Evolutionary conservation across 2,888 invertebrate genomes (phyloP).

Genomic region (Dinocampus coccinellae): DNA sequence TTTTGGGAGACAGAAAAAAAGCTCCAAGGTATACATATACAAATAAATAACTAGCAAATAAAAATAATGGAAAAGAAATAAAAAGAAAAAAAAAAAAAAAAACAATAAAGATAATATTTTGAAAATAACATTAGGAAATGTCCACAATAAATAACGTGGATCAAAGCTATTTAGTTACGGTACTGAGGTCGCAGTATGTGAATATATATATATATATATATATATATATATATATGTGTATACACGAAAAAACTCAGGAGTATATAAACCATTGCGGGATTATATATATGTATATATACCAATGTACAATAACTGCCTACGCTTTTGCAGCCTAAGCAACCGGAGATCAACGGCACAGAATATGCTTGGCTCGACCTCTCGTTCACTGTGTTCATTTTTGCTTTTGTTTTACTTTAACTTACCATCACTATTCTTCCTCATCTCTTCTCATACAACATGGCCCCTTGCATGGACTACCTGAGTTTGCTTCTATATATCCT

Average conservation of each 20-base stretch:
- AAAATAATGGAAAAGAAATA: constrained; percentile 14
- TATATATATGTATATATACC: not conserved
- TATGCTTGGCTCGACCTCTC: constrained; percentile 27
- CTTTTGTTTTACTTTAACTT: constrained; percentile 22
- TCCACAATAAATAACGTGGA: not conserved
- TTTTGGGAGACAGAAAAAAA: constrained; percentile 98
- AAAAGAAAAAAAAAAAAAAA: not conserved
- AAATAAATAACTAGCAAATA: not conserved
- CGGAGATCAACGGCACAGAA: constrained; percentile 21
- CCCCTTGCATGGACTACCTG: constrained; percentile 11
- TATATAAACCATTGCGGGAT: not conserved
- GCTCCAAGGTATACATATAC: constrained; percentile 80
- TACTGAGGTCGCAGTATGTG: not conserved
- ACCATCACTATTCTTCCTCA: constrained; percentile 13
- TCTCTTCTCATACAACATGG: constrained; percentile 7
- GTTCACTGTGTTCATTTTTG: constrained; percentile 16
- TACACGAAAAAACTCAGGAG: not conserved
- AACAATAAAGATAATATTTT: not conserved
- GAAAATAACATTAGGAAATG: not conserved
- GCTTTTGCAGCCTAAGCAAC: constrained; percentile 15
- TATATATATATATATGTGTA: not conserved
- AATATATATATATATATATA: not conserved
- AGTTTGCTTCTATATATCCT: not conserved
- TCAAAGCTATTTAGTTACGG: not conserved
- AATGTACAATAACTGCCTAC: constrained; percentile 21